Conservation (phyloP, 2,888 invertebrate genomes). For the Apamea monoglypha region DNA sequence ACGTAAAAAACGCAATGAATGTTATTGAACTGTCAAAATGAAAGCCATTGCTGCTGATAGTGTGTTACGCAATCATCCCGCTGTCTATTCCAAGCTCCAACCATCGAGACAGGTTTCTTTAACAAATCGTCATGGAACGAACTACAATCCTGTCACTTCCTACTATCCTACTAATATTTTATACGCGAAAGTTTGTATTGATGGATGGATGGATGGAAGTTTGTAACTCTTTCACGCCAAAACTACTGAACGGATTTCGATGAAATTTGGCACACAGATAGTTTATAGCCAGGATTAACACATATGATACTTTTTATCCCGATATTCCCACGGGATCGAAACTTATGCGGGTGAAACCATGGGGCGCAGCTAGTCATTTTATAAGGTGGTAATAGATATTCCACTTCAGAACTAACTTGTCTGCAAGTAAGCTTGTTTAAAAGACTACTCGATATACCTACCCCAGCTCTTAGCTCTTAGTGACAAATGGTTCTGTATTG, state of each 20-base stretch:
- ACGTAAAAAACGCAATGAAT: neutral
- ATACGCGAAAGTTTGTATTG: too few relatives aligned
- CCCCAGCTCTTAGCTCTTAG: neutral
- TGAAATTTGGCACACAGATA: too few relatives aligned
- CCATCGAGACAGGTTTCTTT: slow-evolving; percentile 26
- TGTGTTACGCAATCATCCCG: neutral
- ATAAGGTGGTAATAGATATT: slow-evolving; percentile 26
- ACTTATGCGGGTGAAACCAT: too few relatives aligned
- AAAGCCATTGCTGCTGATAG: neutral
- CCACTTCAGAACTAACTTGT: slow-evolving; percentile 8
- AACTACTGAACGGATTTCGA: too few relatives aligned
- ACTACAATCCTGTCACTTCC: slow-evolving; percentile 13
- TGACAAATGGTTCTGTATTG: slow-evolving; percentile 9
- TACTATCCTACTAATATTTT: too few relatives aligned
- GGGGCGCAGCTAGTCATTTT: too few relatives aligned
- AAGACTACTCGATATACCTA: slow-evolving; percentile 30
- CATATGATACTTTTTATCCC: too few relatives aligned
- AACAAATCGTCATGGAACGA: slow-evolving; percentile 16
- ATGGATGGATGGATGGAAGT: too few relatives aligned
- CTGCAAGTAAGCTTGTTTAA: slow-evolving; percentile 10
- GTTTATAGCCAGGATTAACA: too few relatives aligned
- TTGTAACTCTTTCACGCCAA: too few relatives aligned
- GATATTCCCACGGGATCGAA: too few relatives aligned
- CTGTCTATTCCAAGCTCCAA: slow-evolving; percentile 2
- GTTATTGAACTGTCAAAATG: neutral